Base-by-base conservation (phyloP, 2,888 invertebrate species). In the Mechanitis messenoides region DNA sequence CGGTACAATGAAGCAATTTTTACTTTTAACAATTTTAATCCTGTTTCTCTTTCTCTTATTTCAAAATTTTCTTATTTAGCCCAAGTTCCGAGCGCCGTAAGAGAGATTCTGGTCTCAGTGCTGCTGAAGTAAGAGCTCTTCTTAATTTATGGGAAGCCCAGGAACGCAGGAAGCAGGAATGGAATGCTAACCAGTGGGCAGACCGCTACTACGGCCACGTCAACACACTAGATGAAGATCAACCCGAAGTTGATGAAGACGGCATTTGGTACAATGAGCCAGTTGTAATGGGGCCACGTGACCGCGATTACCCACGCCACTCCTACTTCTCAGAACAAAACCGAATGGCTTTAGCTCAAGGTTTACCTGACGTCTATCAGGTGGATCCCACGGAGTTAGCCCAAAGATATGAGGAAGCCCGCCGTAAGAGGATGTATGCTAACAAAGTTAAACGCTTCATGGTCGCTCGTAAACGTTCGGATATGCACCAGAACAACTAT, bases 121-220 rank as follows among this genome's bases (percentile, higher is more conserved):
- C 92, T 1, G 92, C 92, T 71, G 92, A 93, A 71, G 91, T 92
- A 33, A 83, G 92, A 60, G 91, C 92, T 56, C 83, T 93, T 5
- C 81, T 93, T 31, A 91, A 91, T 58, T 77, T 93, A 47, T 92
- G 92, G 91, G 92, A 93, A 76, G 91, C 91, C 63, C 92, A 92
- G 70, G 91, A 91, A 67, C 87, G 89, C 62, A 89, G 91, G 64
- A 91, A 90, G 71, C 90, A 90, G 64, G 79, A 91, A 68, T 91
- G 86, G 82, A 80, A 87, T 71, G 78, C 86, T 54, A 87, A 87
- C 78, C 87, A 83, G 75, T 84, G 85, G 83, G 76, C 82, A 6
- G 81, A 87, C 64, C 81, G 74, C 66, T 89, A 88, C 71, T 86
- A 85, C 65, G 85, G 87, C 61, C 81, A 81, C 12, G 81, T 81